Percentiles rank a stretch among this genome's conserved stretches.
phyloP scores from a whole-genome alignment of 2,113 vertebrate genomes.

The Nematolebias whitei region DNA sequence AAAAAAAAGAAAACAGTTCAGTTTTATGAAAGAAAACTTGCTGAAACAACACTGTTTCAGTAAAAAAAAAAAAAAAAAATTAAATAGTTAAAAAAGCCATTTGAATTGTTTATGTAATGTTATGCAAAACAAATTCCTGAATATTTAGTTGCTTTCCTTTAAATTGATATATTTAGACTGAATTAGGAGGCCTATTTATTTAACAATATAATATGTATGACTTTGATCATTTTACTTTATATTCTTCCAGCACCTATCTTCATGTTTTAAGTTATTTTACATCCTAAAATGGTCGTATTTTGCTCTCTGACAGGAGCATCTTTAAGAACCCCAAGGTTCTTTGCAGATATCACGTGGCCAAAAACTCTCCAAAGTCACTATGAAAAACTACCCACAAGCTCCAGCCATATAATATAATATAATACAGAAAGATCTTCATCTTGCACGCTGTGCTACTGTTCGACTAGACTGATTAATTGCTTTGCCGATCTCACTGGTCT shows the following conservation, averaged over 20 bases:
- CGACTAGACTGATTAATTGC: slow-evolving; percentile 64
- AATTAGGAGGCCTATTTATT: too few relatives aligned
- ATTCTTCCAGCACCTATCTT: not conserved
- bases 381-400: slow-evolving; percentile 47
- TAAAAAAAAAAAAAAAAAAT: too few relatives aligned
- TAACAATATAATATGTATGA: too few relatives aligned
- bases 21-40: too few relatives aligned
- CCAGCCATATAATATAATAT: slow-evolving; percentile 30
- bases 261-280: not conserved
- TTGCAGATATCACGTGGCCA: slow-evolving; percentile 27
- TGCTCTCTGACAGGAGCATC: not conserved
- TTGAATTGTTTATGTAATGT: too few relatives aligned
- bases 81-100: too few relatives aligned
- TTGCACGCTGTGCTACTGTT: slow-evolving; percentile 40
- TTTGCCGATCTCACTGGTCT: slow-evolving; percentile 55
- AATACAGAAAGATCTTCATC: slow-evolving; percentile 42
- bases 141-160: too few relatives aligned
- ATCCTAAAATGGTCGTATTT: not conserved
- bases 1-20: too few relatives aligned
- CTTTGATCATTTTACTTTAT: not conserved
- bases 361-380: slow-evolving; percentile 34
- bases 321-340: slow-evolving; percentile 12
- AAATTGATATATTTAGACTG: too few relatives aligned
- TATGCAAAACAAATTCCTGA: too few relatives aligned
- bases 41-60: too few relatives aligned